Evolutionary conservation across 2,797 vertebrate species (phyloP), one percentile per base, ranked within the genome.

Genomic region (Acanthurus tractus): DNA sequence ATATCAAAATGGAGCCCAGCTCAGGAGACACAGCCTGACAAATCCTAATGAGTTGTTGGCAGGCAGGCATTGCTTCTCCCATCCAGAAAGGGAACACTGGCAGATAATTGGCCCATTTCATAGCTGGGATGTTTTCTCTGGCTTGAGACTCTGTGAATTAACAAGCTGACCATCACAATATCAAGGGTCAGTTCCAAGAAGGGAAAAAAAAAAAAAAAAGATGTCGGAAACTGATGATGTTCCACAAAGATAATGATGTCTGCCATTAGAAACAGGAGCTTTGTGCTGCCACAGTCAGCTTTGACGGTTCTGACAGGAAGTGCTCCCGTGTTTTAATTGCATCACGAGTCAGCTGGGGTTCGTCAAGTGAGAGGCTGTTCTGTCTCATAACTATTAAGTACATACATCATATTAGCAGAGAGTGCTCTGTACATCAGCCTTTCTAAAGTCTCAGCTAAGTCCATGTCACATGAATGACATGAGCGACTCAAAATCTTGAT

Each of bases 31-130:
- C n/a, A 64, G 77, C 76, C 80, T 72, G 67, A 73, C 62, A 58
- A 73, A 83, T 89, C 82, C 85, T 86, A 84, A 88, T 83, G 84
- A 88, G 71, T 58, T 63, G 76, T 55, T 91, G 69, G 86, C 80
- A 78, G 67, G 29, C 63, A 36, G 0, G 76, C 58, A n/a, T 68
- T 63, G 50, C 76, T 68, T 62, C 55, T 59, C 63, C 80, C 56
- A 62, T 81, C 76, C 89, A 86, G 86, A 76, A 78, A 66, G 48
- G 55, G 82, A 88, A 85, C 58, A 34, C 70, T 57, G 65, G 65
- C 50, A 36, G 79, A 85, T 93, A 92, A 92, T 92, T 91, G 89
- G 83, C 76, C 76, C 36, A 65, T 91, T 89, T 87, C 76, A 74
- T 77, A 78, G 85, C 87, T 81, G 76, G 69, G 73, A 85, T 84